Evolutionary conservation across 2,797 vertebrate species (phyloP).

Genomic region (Tachyglossus aculeatus): DNA sequence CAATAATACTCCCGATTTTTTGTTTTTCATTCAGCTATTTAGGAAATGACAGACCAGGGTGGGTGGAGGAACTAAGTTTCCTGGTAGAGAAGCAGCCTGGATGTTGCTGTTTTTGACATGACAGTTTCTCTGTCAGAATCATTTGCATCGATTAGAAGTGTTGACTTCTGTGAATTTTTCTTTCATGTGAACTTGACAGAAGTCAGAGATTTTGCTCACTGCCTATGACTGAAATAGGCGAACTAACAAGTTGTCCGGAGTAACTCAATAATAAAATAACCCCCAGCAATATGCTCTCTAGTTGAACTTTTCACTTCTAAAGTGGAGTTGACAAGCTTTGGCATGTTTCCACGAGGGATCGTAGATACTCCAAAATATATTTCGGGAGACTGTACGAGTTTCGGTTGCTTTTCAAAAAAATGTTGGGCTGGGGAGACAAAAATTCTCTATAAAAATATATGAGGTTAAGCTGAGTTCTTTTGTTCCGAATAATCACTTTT

Average conservation of each 20-base stretch:
- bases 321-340: constrained; percentile 63
- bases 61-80: constrained; percentile 18
- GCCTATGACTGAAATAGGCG: constrained; percentile 19
- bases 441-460: background rate
- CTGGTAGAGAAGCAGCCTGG: background rate
- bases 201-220: constrained; percentile 35
- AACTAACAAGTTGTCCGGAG: constrained; percentile 27
- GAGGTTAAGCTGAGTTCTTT: background rate
- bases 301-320: constrained; percentile 65
- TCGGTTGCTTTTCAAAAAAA: constrained; percentile 29
- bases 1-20: background rate
- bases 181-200: constrained; percentile 21
- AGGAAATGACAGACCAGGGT: constrained; percentile 49
- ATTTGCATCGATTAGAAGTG: constrained; percentile 11
- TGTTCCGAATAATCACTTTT: background rate
- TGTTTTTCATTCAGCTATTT: constrained; percentile 17
- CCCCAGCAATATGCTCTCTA: constrained; percentile 26
- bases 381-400: constrained; percentile 42
- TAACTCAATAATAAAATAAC: constrained; percentile 9
- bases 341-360: constrained; percentile 61
- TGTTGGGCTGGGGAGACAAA: background rate
- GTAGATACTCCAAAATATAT: constrained; percentile 44
- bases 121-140: constrained; percentile 34
- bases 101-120: background rate
- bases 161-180: constrained; percentile 50